Evolutionary conservation across 1,140 invertebrate species (phyloP).

Genomic region (Nixonia krombeini): DNA sequence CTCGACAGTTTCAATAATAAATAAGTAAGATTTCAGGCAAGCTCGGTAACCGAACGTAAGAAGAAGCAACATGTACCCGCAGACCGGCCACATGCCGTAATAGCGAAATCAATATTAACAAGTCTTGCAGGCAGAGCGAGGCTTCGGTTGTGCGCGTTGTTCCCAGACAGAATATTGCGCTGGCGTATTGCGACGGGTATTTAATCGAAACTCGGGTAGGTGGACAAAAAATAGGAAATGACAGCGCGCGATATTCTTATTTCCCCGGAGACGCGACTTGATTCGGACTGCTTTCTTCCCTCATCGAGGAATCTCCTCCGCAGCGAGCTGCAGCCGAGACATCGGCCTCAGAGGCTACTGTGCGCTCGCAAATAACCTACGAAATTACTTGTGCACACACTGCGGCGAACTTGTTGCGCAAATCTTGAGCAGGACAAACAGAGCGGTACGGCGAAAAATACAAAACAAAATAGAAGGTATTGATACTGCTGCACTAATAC

Average conservation of each 20-base stretch:
- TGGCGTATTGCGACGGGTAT: constrained; percentile 17
- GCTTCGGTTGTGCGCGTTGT: constrained; percentile 2
- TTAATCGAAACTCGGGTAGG: constrained; percentile 27
- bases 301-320: constrained; percentile 22
- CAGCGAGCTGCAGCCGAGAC: constrained; percentile 14
- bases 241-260: constrained; percentile 39
- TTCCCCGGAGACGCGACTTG: constrained; percentile 41
- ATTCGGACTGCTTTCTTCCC: constrained; percentile 36
- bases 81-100: constrained; percentile 14
- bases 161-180: constrained; percentile 13
- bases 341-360: constrained; percentile 34
- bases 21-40: constrained; percentile 14
- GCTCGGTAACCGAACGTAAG: constrained; percentile 12
- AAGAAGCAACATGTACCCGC: constrained; percentile 10
- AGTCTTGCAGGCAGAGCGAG: constrained; percentile 17
- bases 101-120: constrained; percentile 43
- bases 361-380: constrained; percentile 19
- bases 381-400: constrained; percentile 33
- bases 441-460: too few species aligned
- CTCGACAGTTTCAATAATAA: not conserved
- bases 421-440: too few species aligned
- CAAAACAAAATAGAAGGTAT: too few species aligned
- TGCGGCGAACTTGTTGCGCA: constrained; percentile 38
- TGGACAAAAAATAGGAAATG: constrained; percentile 21
- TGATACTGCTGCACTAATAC: too few species aligned